A percentile compares a stretch with the other conserved stretches of the same genome.
phyloP scores from a whole-genome alignment of 2,797 vertebrate genomes.

The Argentina silus region DNA sequence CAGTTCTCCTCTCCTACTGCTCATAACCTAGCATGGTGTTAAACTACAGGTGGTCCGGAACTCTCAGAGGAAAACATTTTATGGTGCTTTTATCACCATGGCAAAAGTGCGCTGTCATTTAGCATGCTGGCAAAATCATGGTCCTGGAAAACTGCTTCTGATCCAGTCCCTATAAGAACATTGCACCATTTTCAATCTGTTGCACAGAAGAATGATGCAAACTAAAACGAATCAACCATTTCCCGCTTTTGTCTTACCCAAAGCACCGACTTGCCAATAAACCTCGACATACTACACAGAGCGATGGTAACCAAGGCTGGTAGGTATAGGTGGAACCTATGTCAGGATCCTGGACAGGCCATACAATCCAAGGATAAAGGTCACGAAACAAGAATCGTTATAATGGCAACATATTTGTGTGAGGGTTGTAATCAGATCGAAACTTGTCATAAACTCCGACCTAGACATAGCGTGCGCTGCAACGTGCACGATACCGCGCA shows the following conservation, averaged over 20 bases:
- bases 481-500: slow-evolving; percentile 27
- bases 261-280: neutral
- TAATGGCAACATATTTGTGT: slow-evolving; percentile 18
- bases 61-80: too few relatives aligned
- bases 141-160: too few relatives aligned
- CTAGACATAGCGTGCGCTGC: slow-evolving; percentile 30
- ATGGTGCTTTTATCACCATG: too few relatives aligned
- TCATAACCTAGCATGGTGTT: too few relatives aligned
- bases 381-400: neutral
- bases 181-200: too few relatives aligned
- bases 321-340: slow-evolving; percentile 7
- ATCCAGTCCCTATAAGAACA: too few relatives aligned
- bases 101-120: too few relatives aligned
- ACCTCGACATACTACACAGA: slow-evolving; percentile 9
- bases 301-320: slow-evolving; percentile 36
- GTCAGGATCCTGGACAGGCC: slow-evolving; percentile 29
- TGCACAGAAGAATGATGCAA: neutral
- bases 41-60: too few relatives aligned
- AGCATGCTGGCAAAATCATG: too few relatives aligned
- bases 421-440: slow-evolving; percentile 13
- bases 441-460: slow-evolving; percentile 39
- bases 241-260: slow-evolving; percentile 28
- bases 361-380: slow-evolving; percentile 33
- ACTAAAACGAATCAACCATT: slow-evolving; percentile 38
- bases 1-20: too few relatives aligned